These are phyloP conservation scores for Picathartes gymnocephalus DNA, from an alignment of 2,113 vertebrate genomes.

Conservation along the genomic window DNA sequence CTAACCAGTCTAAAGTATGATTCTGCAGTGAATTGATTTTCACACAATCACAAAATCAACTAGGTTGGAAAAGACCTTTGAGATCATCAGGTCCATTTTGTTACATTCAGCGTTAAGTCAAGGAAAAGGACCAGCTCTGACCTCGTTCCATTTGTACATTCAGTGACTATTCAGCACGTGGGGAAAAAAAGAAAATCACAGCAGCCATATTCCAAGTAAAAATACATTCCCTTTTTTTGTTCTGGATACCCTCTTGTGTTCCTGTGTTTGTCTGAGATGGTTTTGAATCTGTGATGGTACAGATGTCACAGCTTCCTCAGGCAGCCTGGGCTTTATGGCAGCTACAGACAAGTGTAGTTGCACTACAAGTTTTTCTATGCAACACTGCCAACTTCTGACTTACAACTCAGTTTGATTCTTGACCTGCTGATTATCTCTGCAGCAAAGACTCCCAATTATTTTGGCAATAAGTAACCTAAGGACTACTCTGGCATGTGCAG, in stretches of 20 bases:
- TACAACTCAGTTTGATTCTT: background rate
- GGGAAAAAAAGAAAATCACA: background rate
- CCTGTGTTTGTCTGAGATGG: background rate
- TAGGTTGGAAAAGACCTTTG: background rate
- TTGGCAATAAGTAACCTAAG: background rate
- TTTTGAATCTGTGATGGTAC: background rate
- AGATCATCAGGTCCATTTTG: background rate
- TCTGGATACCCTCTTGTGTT: background rate
- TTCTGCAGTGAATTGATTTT: background rate
- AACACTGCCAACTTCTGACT: background rate
- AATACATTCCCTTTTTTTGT: background rate
- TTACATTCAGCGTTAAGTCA: background rate
- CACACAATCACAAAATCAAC: background rate
- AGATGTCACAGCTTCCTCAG: background rate
- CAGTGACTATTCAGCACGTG: background rate
- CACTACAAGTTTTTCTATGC: background rate
- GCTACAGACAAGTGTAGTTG: background rate
- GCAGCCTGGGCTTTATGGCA: background rate
- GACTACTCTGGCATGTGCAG: background rate
- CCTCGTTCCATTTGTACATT: background rate
- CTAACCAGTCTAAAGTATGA: background rate
- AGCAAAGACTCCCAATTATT: background rate
- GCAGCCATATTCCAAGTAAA: background rate
- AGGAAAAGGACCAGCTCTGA: background rate
- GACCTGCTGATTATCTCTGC: background rate